phyloP scores from a whole-genome alignment of 2,113 vertebrate genomes.

The Centropus unirufus region DNA sequence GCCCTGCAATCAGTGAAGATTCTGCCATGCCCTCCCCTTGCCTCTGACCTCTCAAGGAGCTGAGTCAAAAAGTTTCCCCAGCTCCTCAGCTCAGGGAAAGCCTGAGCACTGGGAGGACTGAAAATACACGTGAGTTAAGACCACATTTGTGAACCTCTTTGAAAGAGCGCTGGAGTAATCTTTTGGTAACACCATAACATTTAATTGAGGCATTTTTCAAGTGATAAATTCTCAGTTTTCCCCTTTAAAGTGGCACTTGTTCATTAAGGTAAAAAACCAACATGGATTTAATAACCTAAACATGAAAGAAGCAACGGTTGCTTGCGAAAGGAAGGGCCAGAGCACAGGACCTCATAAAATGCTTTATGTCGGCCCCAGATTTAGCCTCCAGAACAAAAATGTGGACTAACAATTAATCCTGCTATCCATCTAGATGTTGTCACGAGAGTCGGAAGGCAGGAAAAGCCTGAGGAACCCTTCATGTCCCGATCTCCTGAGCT shows the following conservation, averaged over 20 bases:
- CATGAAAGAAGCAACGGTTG: not conserved
- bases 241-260: not conserved
- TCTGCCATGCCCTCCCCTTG: not conserved
- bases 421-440: not conserved
- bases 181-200: not conserved
- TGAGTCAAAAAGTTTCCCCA: not conserved
- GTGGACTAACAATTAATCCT: not conserved
- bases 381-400: not conserved
- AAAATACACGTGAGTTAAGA: not conserved
- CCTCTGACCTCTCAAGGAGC: not conserved
- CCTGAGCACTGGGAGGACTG: not conserved
- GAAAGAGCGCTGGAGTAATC: accelerated
- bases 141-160: not conserved
- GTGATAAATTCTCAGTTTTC: not conserved
- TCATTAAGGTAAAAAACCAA: not conserved
- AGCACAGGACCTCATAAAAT: not conserved
- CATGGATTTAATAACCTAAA: not conserved
- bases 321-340: not conserved
- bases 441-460: not conserved
- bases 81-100: not conserved
- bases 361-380: not conserved
- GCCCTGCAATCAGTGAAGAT: not conserved
- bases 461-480: not conserved
- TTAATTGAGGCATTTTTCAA: not conserved
- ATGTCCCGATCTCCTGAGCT: not conserved